Conservation (phyloP, 2,113 vertebrate genomes). For the Equus przewalskii region DNA sequence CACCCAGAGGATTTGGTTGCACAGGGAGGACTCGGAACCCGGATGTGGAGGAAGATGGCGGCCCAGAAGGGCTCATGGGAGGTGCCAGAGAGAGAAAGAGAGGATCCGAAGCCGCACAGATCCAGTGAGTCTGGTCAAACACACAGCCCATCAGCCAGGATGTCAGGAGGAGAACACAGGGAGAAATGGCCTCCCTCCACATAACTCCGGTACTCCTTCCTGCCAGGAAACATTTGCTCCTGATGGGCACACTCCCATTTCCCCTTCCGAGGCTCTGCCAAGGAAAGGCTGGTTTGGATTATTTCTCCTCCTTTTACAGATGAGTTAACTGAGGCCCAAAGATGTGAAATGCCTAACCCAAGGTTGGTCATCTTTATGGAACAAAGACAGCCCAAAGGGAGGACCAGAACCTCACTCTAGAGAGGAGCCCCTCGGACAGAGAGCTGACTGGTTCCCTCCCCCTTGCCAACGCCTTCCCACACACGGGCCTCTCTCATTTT, state of each 20-base stretch:
- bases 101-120: neutral
- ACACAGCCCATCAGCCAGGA: neutral
- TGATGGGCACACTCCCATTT: too few relatives aligned
- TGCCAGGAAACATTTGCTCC: neutral
- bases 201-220: neutral
- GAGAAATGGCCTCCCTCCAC: neutral
- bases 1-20: neutral
- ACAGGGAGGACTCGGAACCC: neutral
- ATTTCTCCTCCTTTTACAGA: neutral
- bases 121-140: neutral
- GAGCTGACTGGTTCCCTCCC: neutral
- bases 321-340: neutral
- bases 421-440: neutral
- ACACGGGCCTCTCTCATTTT: neutral
- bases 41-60: neutral
- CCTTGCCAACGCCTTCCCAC: neutral
- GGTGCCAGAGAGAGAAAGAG: neutral
- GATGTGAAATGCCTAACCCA: neutral
- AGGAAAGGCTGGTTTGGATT: neutral
- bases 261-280: neutral
- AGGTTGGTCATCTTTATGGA: neutral
- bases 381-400: neutral
- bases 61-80: neutral
- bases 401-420: neutral
- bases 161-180: neutral